Base-by-base conservation (phyloP, 1,140 invertebrate species). In the Aphis gossypii region DNA sequence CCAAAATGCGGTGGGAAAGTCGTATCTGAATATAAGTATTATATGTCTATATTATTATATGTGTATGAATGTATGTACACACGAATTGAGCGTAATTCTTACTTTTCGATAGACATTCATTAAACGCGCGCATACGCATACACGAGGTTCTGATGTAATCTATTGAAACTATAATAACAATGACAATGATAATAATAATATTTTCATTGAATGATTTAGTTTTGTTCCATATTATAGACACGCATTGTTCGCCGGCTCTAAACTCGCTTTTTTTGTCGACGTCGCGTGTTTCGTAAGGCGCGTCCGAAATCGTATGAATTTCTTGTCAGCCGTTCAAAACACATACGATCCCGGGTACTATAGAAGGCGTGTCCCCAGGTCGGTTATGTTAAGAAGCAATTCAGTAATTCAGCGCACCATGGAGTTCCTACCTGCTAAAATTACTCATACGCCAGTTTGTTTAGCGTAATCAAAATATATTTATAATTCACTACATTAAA, bases 141-240 rank as follows among this genome's bases (percentile, higher is more conserved):
- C 60, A n/a, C 30, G 30, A 14, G 60, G 30, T 76, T 76, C 60
- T 76, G 60, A 76, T n/a, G 60, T 76, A 76, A 76, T 76, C 60
- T 76, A 76, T 76, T 76, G 60, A 76, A 76, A 76, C 18, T 14
- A 76, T 76, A 76, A 76, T 76, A 76, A 76, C 30, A 76, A 60
- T 30, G 14, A 60, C 11, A 60, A 60, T 4, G n/a, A 68, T 30
- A 68, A 68, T 76, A n/a, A 76, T 76, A 76, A 76, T 76, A 76
- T n/a, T 76, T 76, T 76, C 60, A 76, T 76, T 76, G 60, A 76
- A 18, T n/a, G 60, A 76, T 76, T 76, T 76, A n/a, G 60, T n/a
- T 76, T 76, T 76, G 60, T 76, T 76, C 60, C 60, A 76, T 76
- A 76, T 76, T 76, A 76, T 76, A n/a, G 60, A 76, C 60, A 76